These are phyloP conservation scores for Meriones psammophilus DNA, from an alignment of 2,797 vertebrate species.

Conservation along the genomic window DNA sequence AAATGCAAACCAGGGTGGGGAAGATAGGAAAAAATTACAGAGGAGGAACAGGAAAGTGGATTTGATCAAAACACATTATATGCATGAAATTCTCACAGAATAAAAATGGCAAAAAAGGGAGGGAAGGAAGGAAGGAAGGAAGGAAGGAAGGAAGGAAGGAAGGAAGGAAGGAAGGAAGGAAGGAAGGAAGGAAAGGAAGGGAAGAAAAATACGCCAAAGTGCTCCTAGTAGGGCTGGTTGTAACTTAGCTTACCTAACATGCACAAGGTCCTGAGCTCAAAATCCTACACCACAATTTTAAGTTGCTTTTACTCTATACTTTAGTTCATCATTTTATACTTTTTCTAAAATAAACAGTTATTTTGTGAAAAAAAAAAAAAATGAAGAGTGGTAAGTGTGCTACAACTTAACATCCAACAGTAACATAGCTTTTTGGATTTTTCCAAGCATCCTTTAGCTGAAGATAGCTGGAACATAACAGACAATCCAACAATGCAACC, in stretches of 20 bases:
- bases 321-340: conserved; percentile 33
- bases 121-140: neutral
- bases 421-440: conserved; percentile 20
- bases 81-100: neutral
- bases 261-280: neutral
- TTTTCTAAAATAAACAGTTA: conserved; percentile 36
- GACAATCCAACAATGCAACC: conserved; percentile 1
- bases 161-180: no score
- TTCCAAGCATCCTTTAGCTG: conserved; percentile 53
- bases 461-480: neutral
- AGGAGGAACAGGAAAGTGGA: neutral
- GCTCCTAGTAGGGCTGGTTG: neutral
- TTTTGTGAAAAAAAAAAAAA: conserved; percentile 42
- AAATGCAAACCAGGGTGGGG: neutral
- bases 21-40: no score
- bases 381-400: neutral
- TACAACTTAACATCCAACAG: conserved; percentile 50
- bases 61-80: neutral
- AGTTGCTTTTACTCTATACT: conserved; percentile 35
- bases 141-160: no score
- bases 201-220: neutral
- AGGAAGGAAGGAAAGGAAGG: no score
- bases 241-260: neutral
- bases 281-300: neutral
- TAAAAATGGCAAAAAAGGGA: neutral